Evolutionary conservation across 92 coral and sea anemone genomes (phyloP).

Genomic region (Porites divaricata): DNA sequence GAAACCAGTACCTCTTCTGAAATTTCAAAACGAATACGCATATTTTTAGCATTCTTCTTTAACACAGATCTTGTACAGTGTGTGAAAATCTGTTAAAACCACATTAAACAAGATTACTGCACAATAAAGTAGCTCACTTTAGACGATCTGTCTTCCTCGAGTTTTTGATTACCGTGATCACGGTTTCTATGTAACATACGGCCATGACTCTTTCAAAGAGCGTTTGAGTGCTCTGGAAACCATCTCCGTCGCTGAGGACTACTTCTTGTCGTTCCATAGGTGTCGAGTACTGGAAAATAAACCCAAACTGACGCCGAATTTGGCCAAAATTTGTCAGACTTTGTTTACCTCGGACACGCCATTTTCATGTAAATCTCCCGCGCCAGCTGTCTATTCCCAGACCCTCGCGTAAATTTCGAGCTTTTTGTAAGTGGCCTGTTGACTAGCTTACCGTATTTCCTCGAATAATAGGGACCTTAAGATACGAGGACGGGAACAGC

Average conservation of each 20-base stretch:
- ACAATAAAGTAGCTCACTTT: constrained; percentile 52
- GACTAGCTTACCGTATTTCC: no score
- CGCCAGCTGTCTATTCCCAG: constrained; percentile 45
- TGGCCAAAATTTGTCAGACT: not conserved
- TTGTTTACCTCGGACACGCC: constrained; percentile 25
- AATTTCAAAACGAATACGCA: not conserved
- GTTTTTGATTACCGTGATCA: constrained; percentile 47
- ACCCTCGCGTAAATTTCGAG: not conserved
- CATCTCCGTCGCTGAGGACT: constrained; percentile 74
- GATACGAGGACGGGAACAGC: no score
- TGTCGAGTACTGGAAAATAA: not conserved
- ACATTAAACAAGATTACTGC: not conserved
- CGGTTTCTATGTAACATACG: constrained; percentile 78
- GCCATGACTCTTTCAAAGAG: constrained; percentile 69
- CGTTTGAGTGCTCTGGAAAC: constrained; percentile 67
- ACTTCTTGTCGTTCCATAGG: constrained; percentile 77
- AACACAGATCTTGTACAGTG: not conserved
- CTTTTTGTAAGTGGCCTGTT: not conserved
- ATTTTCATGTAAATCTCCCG: constrained; percentile 80
- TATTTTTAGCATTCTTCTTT: not conserved
- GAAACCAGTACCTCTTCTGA: constrained; percentile 91
- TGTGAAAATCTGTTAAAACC: not conserved
- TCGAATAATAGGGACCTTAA: no score
- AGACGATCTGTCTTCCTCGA: constrained; percentile 42
- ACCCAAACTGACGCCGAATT: no score